Conservation (phyloP, 2,113 vertebrate species). For the Zeus faber region DNA sequence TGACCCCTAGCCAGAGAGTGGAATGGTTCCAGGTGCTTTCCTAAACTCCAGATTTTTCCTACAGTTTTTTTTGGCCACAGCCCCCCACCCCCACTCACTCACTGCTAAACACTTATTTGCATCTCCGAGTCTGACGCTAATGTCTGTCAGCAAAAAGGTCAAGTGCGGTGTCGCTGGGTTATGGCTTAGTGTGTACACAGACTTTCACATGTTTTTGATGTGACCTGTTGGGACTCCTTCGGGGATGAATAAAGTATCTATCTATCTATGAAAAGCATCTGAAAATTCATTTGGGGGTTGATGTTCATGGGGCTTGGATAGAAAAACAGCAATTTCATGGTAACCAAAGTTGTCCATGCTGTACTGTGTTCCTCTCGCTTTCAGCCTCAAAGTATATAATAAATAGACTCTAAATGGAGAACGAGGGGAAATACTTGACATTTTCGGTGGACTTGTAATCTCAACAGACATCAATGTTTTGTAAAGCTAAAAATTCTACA, state of each 20-base stretch:
- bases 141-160: constrained; percentile 57
- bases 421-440: too few relatives aligned
- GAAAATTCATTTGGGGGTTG: background rate
- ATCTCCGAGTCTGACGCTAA: constrained; percentile 38
- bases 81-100: constrained; percentile 33
- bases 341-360: too few relatives aligned
- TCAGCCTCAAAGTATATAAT: too few relatives aligned
- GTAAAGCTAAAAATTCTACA: too few relatives aligned
- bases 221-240: background rate
- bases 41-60: constrained; percentile 64
- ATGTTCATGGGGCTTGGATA: background rate
- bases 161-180: constrained; percentile 27
- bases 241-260: background rate
- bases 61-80: constrained; percentile 58
- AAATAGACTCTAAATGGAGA: too few relatives aligned
- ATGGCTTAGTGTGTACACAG: constrained; percentile 33
- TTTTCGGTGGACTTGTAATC: too few relatives aligned
- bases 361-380: too few relatives aligned
- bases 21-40: constrained; percentile 78
- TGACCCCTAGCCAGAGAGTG: constrained; percentile 74
- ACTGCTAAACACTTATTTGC: constrained; percentile 54
- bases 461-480: too few relatives aligned
- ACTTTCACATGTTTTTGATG: too few relatives aligned
- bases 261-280: background rate
- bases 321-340: too few relatives aligned